These are phyloP conservation scores for Pristionchus arcanus DNA, from an alignment of 2,888 invertebrate species.

Conservation along the genomic window DNA sequence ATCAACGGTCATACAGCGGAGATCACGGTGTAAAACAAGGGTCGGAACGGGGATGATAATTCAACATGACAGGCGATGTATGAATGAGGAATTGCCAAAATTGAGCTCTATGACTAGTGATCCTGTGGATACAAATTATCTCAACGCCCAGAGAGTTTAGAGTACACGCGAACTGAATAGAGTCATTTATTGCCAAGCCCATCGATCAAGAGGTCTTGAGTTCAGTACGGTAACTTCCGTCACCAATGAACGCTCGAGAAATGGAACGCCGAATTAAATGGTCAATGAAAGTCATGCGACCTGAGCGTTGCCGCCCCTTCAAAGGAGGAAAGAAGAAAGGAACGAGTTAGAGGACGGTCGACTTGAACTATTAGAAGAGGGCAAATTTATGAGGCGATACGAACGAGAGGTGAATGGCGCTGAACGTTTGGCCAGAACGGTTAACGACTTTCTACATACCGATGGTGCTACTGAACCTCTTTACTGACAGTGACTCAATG, in stretches of 20 bases:
- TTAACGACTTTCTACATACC: not conserved
- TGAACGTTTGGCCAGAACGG: not conserved
- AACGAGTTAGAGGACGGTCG: slow-evolving; percentile 7
- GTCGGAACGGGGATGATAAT: no score
- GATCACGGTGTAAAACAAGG: no score
- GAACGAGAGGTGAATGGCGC: not conserved
- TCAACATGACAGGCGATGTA: not conserved
- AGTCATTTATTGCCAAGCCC: no score
- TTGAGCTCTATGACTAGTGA: no score
- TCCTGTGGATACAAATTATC: no score
- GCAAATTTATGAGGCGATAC: slow-evolving; percentile 3
- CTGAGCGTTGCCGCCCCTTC: not conserved
- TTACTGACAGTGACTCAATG: not conserved
- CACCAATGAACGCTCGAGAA: not conserved
- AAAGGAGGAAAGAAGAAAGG: not conserved
- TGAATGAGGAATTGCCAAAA: no score
- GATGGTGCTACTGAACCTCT: not conserved
- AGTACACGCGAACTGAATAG: no score
- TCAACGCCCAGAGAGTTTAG: no score
- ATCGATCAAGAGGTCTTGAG: no score
- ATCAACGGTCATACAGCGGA: no score
- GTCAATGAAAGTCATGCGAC: slow-evolving; percentile 11
- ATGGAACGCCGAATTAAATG: not conserved
- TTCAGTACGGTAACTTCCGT: not conserved
- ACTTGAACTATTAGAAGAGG: not conserved